These are phyloP conservation scores for Pseudococcus viburni DNA, from an alignment of 2,888 invertebrate genomes.

Conservation along the genomic window DNA sequence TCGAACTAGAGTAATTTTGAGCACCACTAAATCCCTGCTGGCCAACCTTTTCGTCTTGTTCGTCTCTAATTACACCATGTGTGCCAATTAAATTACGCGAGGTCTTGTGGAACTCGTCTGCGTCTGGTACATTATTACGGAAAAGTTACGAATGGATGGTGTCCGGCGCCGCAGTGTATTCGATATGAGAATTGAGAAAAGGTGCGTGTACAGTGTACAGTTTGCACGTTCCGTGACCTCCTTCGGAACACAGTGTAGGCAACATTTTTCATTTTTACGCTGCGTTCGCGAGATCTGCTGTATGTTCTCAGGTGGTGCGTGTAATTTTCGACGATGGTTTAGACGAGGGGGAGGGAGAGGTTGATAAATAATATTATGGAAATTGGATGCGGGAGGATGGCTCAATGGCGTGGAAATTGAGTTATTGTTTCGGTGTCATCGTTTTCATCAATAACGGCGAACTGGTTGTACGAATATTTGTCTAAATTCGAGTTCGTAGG, in stretches of 20 bases:
- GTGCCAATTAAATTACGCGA: slow-evolving; percentile 4
- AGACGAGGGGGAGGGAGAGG: neutral
- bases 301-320: neutral
- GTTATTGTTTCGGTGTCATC: neutral
- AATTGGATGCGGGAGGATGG: neutral
- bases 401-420: neutral
- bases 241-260: neutral
- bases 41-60: neutral
- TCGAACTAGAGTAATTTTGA: neutral
- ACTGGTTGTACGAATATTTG: neutral
- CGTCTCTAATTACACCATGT: neutral
- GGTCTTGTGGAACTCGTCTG: neutral
- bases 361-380: neutral
- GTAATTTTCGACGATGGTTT: neutral
- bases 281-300: too few species aligned
- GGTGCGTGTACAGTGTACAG: neutral
- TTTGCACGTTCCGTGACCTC: slow-evolving; percentile 7
- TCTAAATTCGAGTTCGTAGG: neutral
- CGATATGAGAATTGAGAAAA: neutral
- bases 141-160: neutral
- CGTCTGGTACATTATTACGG: neutral
- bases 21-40: neutral
- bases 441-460: neutral
- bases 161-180: neutral
- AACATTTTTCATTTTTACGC: slow-evolving; percentile 9